phyloP scores from a whole-genome alignment of 2,113 vertebrate genomes.

The Glareola pratincola region DNA sequence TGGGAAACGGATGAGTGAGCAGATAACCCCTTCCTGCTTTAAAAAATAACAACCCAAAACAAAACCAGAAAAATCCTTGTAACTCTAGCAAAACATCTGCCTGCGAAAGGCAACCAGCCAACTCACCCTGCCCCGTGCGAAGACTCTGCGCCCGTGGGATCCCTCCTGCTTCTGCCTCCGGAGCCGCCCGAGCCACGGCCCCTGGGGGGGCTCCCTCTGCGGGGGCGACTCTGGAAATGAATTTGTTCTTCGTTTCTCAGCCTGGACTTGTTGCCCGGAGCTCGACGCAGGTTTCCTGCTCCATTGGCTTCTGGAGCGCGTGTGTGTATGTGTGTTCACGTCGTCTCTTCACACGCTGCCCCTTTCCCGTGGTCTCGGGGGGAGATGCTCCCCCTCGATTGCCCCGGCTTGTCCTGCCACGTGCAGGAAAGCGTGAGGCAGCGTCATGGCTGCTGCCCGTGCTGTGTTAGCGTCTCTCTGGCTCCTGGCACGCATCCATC shows the following conservation, averaged over 20 bases:
- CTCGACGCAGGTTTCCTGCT: not conserved
- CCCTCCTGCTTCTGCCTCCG: not conserved
- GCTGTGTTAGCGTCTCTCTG: not conserved
- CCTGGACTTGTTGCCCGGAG: not conserved
- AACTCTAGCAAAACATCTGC: not conserved
- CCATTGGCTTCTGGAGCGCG: not conserved
- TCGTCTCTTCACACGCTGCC: not conserved
- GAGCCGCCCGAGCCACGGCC: not conserved
- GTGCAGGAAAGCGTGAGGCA: not conserved
- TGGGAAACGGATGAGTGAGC: not conserved
- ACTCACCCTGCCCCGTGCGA: fast-evolving
- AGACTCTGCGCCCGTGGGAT: not conserved
- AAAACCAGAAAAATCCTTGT: not conserved
- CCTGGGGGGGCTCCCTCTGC: fast-evolving
- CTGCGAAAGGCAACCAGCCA: not conserved
- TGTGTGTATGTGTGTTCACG: fast-evolving
- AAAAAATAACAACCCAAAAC: not conserved
- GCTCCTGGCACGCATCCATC: not conserved
- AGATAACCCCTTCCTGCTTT: not conserved
- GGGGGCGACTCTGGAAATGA: not conserved
- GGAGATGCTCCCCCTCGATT: not conserved
- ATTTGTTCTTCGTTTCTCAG: not conserved
- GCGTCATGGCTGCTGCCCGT: fast-evolving
- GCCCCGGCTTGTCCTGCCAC: fast-evolving
- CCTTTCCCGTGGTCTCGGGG: not conserved